These are phyloP conservation scores for Eolophus roseicapilla DNA, from an alignment of 2,113 vertebrate species.

Conservation along the genomic window DNA sequence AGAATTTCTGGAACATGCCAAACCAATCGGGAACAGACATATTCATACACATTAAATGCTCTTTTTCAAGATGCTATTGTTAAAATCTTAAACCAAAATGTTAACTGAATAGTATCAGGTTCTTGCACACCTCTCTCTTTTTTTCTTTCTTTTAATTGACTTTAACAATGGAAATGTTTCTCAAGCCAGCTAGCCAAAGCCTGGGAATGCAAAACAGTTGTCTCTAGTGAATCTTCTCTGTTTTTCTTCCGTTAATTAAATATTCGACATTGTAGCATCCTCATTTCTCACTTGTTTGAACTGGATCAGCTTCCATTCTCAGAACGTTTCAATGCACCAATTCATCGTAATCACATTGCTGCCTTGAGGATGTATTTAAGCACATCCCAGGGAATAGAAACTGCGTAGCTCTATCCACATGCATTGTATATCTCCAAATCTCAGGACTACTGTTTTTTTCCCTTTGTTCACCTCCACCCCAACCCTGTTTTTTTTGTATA, in stretches of 20 bases:
- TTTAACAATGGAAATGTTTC: constrained; percentile 20
- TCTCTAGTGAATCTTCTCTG: constrained; percentile 44
- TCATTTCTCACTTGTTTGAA: constrained; percentile 67
- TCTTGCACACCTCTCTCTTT: neutral
- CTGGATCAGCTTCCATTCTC: constrained; percentile 50
- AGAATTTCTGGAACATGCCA: neutral
- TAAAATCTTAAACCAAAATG: constrained; percentile 1
- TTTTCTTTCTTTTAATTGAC: constrained; percentile 9
- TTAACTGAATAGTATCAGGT: constrained; percentile 20
- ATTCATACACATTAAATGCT: neutral
- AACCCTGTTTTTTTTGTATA: neutral
- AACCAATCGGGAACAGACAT: neutral
- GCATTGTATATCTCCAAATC: neutral
- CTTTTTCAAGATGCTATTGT: neutral
- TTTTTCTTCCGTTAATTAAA: constrained; percentile 61
- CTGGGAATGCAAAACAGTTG: neutral
- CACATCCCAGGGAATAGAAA: neutral
- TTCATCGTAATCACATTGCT: constrained; percentile 39
- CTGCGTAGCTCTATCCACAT: neutral
- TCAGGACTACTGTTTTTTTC: neutral
- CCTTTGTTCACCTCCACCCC: neutral
- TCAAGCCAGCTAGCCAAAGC: neutral
- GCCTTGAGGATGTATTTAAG: constrained; percentile 32
- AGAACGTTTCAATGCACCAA: constrained; percentile 15
- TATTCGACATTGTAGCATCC: constrained; percentile 40